These are phyloP conservation scores for Amblyjoppa fuscipennis DNA, from an alignment of 2,888 invertebrate genomes.

Conservation along the genomic window DNA sequence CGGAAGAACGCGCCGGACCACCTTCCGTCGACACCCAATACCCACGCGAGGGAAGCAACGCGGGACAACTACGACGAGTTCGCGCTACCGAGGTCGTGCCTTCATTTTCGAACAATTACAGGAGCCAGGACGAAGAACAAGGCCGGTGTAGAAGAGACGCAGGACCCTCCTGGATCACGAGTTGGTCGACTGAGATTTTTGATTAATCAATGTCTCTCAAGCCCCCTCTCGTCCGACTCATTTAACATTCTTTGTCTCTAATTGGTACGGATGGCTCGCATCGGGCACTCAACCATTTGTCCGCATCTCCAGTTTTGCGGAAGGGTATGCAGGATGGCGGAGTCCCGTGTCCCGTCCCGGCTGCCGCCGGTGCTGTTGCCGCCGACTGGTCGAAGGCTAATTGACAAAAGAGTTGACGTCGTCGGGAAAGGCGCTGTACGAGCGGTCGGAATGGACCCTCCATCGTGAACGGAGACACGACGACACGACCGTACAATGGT, in stretches of 20 bases:
- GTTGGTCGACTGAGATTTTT: slow-evolving; percentile 29
- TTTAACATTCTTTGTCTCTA: slow-evolving; percentile 65
- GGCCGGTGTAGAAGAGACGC: not conserved
- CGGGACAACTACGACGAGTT: slow-evolving; percentile 46
- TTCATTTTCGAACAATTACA: slow-evolving; percentile 51
- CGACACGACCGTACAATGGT: not conserved
- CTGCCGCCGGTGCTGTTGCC: slow-evolving; percentile 26
- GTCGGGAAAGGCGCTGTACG: slow-evolving; percentile 52
- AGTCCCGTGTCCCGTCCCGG: slow-evolving; percentile 18
- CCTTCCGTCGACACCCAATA: slow-evolving; percentile 3
- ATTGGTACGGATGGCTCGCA: slow-evolving; percentile 32
- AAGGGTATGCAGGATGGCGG: slow-evolving; percentile 37
- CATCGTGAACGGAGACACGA: slow-evolving; percentile 17
- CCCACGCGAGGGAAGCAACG: slow-evolving; percentile 24
- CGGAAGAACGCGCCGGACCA: slow-evolving; percentile 43
- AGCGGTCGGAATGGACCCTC: slow-evolving; percentile 42
- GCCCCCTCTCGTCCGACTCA: slow-evolving; percentile 29
- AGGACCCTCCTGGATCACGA: not conserved
- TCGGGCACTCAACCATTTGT: slow-evolving; percentile 44
- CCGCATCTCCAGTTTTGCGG: slow-evolving; percentile 38
- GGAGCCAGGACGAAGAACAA: not conserved
- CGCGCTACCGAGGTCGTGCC: slow-evolving; percentile 23
- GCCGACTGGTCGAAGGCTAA: slow-evolving; percentile 59
- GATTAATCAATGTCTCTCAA: slow-evolving; percentile 48
- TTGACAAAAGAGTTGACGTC: slow-evolving; percentile 70